Percentiles rank a stretch among this genome's conserved stretches.
Evolutionary conservation across 2,888 invertebrate genomes (phyloP).

Genomic region (Caenorhabditis parvicauda): DNA sequence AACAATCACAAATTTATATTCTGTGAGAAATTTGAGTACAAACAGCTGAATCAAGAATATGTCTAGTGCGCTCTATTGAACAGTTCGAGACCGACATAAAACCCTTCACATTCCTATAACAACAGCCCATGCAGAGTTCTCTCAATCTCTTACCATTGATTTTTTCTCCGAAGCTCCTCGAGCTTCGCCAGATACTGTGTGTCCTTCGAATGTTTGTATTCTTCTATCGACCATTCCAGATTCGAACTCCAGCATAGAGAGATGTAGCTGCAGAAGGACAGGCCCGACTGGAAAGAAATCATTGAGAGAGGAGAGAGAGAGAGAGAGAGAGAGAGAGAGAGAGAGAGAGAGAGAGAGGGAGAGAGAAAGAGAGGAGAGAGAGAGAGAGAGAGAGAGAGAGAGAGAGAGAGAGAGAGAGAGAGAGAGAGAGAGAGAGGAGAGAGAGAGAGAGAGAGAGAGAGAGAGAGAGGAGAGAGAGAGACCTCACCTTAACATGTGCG

Average conservation of each 20-base stretch:
- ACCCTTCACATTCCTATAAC: no score
- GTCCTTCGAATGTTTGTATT: slow-evolving; percentile 45
- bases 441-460: background rate
- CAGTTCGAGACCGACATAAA: no score
- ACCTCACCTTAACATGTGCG: slow-evolving; percentile 66
- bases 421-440: background rate
- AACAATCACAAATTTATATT: no score
- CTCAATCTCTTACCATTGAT: slow-evolving; percentile 40
- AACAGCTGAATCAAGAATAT: no score
- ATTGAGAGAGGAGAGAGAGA: background rate
- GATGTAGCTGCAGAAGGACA: slow-evolving; percentile 43
- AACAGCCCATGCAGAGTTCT: no score
- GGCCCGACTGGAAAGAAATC: slow-evolving; percentile 36
- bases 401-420: background rate
- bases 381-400: background rate
- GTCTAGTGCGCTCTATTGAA: no score
- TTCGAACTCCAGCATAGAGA: slow-evolving; percentile 48
- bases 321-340: background rate
- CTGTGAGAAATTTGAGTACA: no score
- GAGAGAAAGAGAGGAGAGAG: background rate
- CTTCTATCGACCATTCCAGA: slow-evolving; percentile 51
- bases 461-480: background rate
- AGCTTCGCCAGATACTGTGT: slow-evolving; percentile 43
- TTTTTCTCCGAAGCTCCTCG: slow-evolving; percentile 43
- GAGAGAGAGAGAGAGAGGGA: background rate